These are phyloP conservation scores for Sturmia bella DNA, from an alignment of 2,888 invertebrate species.

Conservation along the genomic window DNA sequence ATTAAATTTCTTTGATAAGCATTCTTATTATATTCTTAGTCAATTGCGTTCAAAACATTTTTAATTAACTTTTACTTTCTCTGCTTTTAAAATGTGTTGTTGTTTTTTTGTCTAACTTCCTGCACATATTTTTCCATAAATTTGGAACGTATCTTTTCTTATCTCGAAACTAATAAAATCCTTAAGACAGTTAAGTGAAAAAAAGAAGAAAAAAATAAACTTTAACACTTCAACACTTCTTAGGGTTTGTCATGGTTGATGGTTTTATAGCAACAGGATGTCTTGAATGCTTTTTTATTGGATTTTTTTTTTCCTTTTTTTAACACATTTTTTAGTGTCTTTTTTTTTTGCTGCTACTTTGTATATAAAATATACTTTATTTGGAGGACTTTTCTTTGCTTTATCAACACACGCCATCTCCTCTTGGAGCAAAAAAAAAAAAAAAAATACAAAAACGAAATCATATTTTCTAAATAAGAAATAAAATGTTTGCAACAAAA, in stretches of 20 bases:
- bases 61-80: slow-evolving; percentile 67
- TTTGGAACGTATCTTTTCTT: slow-evolving; percentile 65
- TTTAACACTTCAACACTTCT: slow-evolving; percentile 72
- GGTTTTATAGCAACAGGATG: slow-evolving; percentile 72
- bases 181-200: slow-evolving; percentile 47
- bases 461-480: slow-evolving; percentile 58
- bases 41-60: slow-evolving; percentile 53
- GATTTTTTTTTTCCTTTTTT: slow-evolving; percentile 54
- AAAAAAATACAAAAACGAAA: slow-evolving; percentile 12
- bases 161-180: slow-evolving; percentile 70
- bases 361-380: slow-evolving; percentile 45
- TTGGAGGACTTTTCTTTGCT: slow-evolving; percentile 32
- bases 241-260: slow-evolving; percentile 64
- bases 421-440: slow-evolving; percentile 17
- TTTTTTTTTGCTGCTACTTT: background rate
- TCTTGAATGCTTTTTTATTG: slow-evolving; percentile 71
- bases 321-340: slow-evolving; percentile 41
- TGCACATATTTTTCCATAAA: slow-evolving; percentile 68
- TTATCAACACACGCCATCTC: slow-evolving; percentile 72
- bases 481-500: slow-evolving; percentile 26
- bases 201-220: slow-evolving; percentile 50
- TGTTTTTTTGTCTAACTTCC: slow-evolving; percentile 38
- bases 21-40: slow-evolving; percentile 10
- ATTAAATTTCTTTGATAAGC: too few species aligned
- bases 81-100: background rate